Percentiles rank a stretch among this genome's conserved stretches.
Conservation (phyloP, 1,140 invertebrate genomes). For the Drosophila ficusphila region DNA sequence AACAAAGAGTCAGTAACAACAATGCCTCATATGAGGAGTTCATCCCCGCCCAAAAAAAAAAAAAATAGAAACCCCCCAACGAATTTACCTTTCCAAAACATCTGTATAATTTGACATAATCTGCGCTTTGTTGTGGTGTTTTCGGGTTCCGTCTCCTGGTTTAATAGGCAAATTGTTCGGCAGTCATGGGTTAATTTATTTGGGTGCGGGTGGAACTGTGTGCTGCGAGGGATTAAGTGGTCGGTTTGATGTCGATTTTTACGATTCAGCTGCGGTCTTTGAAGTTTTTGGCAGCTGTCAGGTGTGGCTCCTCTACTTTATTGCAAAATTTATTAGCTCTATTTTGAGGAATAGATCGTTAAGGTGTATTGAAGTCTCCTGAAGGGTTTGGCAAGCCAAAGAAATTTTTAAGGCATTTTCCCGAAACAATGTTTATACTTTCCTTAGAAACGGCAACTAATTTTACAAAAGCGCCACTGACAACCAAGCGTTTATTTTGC, state of each 20-base stretch:
- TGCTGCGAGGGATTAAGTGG: slow-evolving; percentile 31
- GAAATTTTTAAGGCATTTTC: not conserved
- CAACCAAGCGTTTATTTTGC: too few relatives aligned
- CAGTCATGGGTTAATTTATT: slow-evolving; percentile 28
- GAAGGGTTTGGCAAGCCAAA: too few relatives aligned
- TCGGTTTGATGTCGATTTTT: slow-evolving; percentile 48
- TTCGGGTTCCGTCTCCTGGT: slow-evolving; percentile 20
- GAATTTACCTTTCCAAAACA: slow-evolving; percentile 59
- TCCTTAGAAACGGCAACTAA: too few relatives aligned
- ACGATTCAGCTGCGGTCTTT: slow-evolving; percentile 50
- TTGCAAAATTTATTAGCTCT: slow-evolving; percentile 13
- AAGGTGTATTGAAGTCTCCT: not conserved
- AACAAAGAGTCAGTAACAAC: slow-evolving; percentile 24
- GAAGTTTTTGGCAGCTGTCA: slow-evolving; percentile 50
- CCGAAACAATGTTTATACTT: not conserved
- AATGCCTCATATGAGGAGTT: slow-evolving; percentile 10
- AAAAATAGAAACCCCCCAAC: not conserved
- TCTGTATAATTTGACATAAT: slow-evolving; percentile 80
- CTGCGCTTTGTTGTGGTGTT: slow-evolving; percentile 67
- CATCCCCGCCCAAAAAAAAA: not conserved
- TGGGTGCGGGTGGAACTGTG: slow-evolving; percentile 36
- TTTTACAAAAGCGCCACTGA: slow-evolving; percentile 1
- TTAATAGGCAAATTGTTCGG: slow-evolving; percentile 52
- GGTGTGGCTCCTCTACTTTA: slow-evolving; percentile 28
- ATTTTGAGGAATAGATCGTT: not conserved